Conservation (phyloP, 2,113 vertebrate genomes). For the Erpornis zantholeuca region DNA sequence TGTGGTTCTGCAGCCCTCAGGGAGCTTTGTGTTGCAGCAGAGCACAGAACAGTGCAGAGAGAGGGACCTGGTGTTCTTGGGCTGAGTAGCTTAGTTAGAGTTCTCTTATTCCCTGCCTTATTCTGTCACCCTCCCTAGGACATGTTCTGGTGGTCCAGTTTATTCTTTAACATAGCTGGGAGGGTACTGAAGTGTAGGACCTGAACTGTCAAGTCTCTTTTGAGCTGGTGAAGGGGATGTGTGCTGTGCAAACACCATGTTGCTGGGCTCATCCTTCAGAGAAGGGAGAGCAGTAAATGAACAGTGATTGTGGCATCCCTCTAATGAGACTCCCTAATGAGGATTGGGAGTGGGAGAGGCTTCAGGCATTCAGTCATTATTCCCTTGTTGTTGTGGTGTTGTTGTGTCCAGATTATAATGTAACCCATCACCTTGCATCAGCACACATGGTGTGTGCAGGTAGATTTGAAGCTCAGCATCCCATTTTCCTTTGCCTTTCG, state of each 20-base stretch:
- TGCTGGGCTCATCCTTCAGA: neutral
- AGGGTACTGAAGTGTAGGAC: neutral
- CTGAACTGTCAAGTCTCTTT: neutral
- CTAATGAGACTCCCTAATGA: neutral
- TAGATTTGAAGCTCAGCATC: neutral
- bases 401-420: neutral
- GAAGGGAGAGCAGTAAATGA: neutral
- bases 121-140: neutral
- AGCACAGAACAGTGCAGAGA: neutral
- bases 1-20: neutral
- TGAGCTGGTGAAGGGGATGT: neutral
- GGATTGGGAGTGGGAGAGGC: neutral
- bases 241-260: neutral
- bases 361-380: neutral
- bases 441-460: accelerated
- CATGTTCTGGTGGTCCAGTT: neutral
- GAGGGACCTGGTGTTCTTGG: neutral
- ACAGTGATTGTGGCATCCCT: neutral
- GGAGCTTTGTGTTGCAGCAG: neutral
- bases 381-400: neutral
- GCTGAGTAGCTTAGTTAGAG: neutral
- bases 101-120: neutral
- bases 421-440: neutral
- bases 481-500: neutral
- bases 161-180: neutral